phyloP scores from a whole-genome alignment of 2,797 vertebrate genomes.

The Malacoctenus gilli region DNA sequence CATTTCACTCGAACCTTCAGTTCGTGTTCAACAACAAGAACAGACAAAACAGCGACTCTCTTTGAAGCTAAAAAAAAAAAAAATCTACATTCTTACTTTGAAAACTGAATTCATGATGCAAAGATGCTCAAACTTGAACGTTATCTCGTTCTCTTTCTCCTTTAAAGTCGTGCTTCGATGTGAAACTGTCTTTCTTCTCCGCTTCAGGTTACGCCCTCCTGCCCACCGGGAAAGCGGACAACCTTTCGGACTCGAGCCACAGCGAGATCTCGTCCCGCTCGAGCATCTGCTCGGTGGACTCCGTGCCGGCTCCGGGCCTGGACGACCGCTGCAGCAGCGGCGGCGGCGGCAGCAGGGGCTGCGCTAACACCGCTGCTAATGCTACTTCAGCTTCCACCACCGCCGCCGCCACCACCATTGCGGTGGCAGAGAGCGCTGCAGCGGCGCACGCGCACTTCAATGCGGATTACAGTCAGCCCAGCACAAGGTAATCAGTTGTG shows the following conservation, averaged over 20 bases:
- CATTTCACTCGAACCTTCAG: too few species aligned
- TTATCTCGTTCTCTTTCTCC: not conserved
- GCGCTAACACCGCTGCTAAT: constrained; percentile 8
- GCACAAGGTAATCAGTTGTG: constrained; percentile 84
- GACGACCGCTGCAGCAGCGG: constrained; percentile 83
- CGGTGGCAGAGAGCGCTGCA: constrained; percentile 53
- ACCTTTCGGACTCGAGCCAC: constrained; percentile 93
- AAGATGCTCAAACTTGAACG: too few species aligned
- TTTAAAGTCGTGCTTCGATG: too few species aligned
- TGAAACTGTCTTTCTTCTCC: too few species aligned
- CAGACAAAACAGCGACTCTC: too few species aligned
- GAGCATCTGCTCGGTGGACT: constrained; percentile 93
- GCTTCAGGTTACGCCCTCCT: constrained; percentile 84
- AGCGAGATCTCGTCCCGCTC: constrained; percentile 96
- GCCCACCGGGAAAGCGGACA: constrained; percentile 86
- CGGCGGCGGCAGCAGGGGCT: constrained; percentile 78
- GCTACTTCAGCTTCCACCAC: too few species aligned
- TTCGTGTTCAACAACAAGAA: too few species aligned
- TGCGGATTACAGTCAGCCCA: constrained; percentile 80
- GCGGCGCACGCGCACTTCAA: constrained; percentile 57
- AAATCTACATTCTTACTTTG: too few species aligned
- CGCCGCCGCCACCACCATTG: not conserved
- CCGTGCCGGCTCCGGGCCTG: constrained; percentile 77
- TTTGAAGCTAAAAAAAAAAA: too few species aligned
- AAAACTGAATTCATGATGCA: too few species aligned